phyloP scores from a whole-genome alignment of 2,797 vertebrate genomes.

The Carapus acus region DNA sequence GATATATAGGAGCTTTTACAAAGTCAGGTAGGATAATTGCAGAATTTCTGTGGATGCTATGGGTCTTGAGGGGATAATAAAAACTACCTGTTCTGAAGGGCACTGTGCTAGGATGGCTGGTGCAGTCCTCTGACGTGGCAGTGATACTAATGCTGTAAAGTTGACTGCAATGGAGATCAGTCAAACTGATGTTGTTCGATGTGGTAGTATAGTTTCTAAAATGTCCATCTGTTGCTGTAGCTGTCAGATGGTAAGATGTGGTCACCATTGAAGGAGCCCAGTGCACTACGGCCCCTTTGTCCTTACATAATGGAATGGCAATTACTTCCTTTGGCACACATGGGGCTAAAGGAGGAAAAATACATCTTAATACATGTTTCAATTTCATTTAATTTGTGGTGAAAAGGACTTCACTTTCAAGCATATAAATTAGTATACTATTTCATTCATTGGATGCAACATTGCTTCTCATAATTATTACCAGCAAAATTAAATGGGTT shows the following conservation, averaged over 20 bases:
- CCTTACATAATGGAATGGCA: constrained; percentile 43
- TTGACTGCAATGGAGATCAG: constrained; percentile 64
- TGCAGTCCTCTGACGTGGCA: constrained; percentile 60
- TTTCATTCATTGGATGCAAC: too few species aligned
- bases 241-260: constrained; percentile 59
- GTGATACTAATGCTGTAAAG: constrained; percentile 55
- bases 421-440: too few species aligned
- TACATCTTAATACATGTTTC: neutral
- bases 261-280: constrained; percentile 61
- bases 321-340: constrained; percentile 63
- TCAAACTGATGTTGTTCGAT: constrained; percentile 59
- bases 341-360: constrained; percentile 55
- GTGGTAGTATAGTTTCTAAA: constrained; percentile 39
- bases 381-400: neutral
- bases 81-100: constrained; percentile 63
- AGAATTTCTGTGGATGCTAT: too few species aligned
- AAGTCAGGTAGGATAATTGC: too few species aligned
- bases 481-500: too few species aligned
- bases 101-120: constrained; percentile 45
- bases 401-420: too few species aligned
- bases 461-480: too few species aligned
- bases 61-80: too few species aligned
- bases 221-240: constrained; percentile 55
- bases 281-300: constrained; percentile 44
- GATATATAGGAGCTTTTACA: too few species aligned